Conservation (phyloP, 1,140 invertebrate species). For the Euschistus heros region DNA sequence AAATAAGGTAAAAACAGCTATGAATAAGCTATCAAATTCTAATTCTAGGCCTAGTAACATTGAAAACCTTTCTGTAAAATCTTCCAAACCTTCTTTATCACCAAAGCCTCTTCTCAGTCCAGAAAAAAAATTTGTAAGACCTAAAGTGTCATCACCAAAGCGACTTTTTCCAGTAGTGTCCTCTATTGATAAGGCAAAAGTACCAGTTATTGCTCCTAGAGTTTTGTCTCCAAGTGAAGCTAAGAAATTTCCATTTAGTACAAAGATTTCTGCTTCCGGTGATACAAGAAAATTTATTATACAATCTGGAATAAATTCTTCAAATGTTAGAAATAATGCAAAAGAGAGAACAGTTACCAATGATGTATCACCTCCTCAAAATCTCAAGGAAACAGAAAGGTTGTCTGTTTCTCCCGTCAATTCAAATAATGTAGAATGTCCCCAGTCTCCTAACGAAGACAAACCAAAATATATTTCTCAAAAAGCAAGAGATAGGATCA, state of each 20-base stretch:
- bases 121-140: slow-evolving; percentile 19
- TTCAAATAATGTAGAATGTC: background rate
- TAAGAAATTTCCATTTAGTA: background rate
- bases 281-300: background rate
- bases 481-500: slow-evolving; percentile 52
- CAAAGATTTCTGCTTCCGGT: background rate
- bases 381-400: background rate
- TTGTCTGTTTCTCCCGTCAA: background rate
- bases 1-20: slow-evolving; percentile 7
- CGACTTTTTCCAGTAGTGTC: slow-evolving; percentile 16
- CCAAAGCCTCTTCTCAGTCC: slow-evolving; percentile 28
- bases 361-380: background rate
- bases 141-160: slow-evolving; percentile 8
- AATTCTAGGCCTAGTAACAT: slow-evolving; percentile 11
- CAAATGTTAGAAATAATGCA: background rate
- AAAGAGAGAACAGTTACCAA: background rate
- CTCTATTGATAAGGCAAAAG: slow-evolving; percentile 5
- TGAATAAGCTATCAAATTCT: slow-evolving; percentile 6
- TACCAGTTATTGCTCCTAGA: slow-evolving; percentile 11
- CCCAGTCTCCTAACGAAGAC: background rate
- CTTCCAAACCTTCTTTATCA: slow-evolving; percentile 27
- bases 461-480: slow-evolving; percentile 38
- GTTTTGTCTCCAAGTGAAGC: background rate
- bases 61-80: background rate
- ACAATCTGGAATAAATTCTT: background rate